A percentile compares a stretch with the other conserved stretches of the same genome.
phyloP scores from a whole-genome alignment of 2,113 vertebrate species.

The Thermophis baileyi region DNA sequence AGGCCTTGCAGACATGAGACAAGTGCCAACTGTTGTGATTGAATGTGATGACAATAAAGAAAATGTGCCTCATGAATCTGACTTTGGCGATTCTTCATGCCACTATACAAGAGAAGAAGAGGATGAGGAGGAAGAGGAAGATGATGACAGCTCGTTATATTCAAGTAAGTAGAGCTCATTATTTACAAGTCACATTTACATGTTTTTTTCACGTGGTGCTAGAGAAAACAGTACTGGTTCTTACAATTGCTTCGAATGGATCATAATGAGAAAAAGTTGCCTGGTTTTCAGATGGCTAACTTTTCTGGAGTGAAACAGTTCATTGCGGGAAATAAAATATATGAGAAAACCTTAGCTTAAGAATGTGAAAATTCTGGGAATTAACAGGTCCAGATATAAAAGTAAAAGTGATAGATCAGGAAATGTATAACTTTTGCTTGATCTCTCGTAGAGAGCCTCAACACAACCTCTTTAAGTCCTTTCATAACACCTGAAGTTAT shows the following conservation, averaged over 20 bases:
- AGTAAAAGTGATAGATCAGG: background rate
- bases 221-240: background rate
- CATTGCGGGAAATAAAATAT: background rate
- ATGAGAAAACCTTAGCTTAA: background rate
- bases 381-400: background rate
- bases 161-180: conserved; percentile 74
- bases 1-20: conserved; percentile 84
- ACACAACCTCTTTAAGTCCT: background rate
- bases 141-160: conserved; percentile 85
- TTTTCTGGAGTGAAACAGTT: background rate
- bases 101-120: conserved; percentile 90
- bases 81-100: conserved; percentile 92
- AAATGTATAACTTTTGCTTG: background rate
- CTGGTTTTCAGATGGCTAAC: background rate
- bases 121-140: conserved; percentile 87
- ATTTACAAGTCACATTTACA: background rate
- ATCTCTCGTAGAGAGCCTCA: background rate
- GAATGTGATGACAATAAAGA: conserved; percentile 98
- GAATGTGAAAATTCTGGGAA: background rate
- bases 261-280: background rate
- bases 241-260: background rate
- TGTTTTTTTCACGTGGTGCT: background rate
- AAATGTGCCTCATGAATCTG: conserved; percentile 91
- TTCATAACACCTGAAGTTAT: background rate
- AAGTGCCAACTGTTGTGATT: conserved; percentile 91